These are phyloP conservation scores for Philypnodon macrostomus DNA, from an alignment of 2,797 vertebrate genomes.

Conservation along the genomic window DNA sequence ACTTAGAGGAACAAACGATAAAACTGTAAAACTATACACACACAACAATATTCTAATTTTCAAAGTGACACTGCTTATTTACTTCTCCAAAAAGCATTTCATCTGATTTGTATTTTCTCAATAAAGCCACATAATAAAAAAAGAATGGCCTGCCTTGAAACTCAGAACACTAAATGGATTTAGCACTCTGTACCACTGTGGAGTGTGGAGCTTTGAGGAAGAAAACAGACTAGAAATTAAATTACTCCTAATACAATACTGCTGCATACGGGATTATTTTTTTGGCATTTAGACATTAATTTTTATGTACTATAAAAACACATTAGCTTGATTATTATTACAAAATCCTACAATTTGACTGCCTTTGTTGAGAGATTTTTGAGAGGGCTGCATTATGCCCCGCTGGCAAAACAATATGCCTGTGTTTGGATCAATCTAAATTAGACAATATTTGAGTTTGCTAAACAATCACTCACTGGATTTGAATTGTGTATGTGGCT, in stretches of 20 bases:
- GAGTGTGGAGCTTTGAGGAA: background rate
- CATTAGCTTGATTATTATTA: too few relatives aligned
- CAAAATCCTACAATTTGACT: background rate
- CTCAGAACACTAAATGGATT: background rate
- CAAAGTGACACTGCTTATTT: constrained; percentile 2
- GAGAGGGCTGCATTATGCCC: too few relatives aligned
- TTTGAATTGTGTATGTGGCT: too few relatives aligned
- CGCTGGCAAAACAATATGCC: background rate
- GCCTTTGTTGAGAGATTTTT: background rate
- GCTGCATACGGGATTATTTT: too few relatives aligned
- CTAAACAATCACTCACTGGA: too few relatives aligned
- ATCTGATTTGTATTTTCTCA: background rate
- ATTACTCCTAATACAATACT: background rate
- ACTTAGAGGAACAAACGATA: too few relatives aligned
- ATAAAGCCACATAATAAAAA: constrained; percentile 1
- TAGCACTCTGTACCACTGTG: background rate
- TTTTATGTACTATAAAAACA: too few relatives aligned
- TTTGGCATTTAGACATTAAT: too few relatives aligned
- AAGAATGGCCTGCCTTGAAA: background rate
- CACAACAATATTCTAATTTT: background rate
- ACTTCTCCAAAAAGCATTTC: background rate
- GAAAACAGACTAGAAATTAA: background rate
- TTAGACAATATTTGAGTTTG: too few relatives aligned
- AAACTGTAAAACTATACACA: too few relatives aligned
- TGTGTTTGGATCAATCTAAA: background rate